Evolutionary conservation across 2,113 vertebrate species (phyloP).

Genomic region (Pseudorasbora parva): DNA sequence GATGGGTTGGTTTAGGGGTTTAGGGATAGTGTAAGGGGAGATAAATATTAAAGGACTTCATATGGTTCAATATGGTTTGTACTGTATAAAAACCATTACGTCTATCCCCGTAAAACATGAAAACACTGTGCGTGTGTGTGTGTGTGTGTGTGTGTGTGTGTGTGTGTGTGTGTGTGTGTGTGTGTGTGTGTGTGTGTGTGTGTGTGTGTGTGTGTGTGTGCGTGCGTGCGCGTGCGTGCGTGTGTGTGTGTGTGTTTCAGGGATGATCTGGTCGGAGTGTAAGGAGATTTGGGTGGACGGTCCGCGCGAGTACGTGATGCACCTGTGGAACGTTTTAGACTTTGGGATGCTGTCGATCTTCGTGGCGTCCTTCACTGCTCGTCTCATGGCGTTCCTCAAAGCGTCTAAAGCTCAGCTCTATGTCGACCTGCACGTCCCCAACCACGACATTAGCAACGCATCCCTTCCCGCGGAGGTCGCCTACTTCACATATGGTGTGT

Average conservation of each 20-base stretch:
- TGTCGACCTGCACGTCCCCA: slow-evolving; percentile 87
- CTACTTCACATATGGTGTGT: slow-evolving; percentile 93
- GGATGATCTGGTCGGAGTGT: slow-evolving; percentile 98
- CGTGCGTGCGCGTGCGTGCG: no score
- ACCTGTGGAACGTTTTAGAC: slow-evolving; percentile 95
- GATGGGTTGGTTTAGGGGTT: no score
- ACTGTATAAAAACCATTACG: no score
- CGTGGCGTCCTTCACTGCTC: slow-evolving; percentile 91
- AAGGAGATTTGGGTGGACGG: slow-evolving; percentile 97
- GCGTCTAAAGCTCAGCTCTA: slow-evolving; percentile 93
- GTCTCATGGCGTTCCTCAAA: slow-evolving; percentile 96
- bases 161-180: background rate
- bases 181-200: slow-evolving; percentile 29
- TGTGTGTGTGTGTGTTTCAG: slow-evolving; percentile 65
- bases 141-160: slow-evolving; percentile 5
- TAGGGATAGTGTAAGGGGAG: no score
- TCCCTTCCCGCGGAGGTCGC: slow-evolving; percentile 92
- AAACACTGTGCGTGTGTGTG: background rate
- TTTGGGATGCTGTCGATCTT: slow-evolving; percentile 98
- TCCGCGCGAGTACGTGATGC: slow-evolving; percentile 89
- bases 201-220: slow-evolving; percentile 21
- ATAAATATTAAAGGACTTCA: no score
- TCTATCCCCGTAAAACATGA: no score
- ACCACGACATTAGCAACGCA: slow-evolving; percentile 85
- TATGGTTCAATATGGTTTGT: no score